These are phyloP conservation scores for Bimastos eiseni DNA, from an alignment of 2,888 invertebrate genomes.

Conservation along the genomic window DNA sequence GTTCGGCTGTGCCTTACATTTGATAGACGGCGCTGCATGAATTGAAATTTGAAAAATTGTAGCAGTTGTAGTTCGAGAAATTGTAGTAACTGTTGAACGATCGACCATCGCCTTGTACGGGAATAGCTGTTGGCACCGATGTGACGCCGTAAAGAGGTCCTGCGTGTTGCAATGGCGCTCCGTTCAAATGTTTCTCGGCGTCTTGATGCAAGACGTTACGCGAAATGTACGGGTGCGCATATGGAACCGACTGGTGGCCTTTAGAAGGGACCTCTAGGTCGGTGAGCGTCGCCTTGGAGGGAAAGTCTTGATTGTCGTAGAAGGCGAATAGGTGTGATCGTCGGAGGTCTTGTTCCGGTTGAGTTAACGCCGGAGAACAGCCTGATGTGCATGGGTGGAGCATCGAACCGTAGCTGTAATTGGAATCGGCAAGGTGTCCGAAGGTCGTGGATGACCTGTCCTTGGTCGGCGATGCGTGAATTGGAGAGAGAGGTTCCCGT, in stretches of 20 bases:
- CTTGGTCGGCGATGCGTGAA: background rate
- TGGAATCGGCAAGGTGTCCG: background rate
- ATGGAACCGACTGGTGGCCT: background rate
- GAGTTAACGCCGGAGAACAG: background rate
- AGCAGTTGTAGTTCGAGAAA: background rate
- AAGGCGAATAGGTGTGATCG: background rate
- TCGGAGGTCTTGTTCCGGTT: background rate
- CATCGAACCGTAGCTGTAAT: slow-evolving; percentile 13
- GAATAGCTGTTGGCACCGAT: slow-evolving; percentile 28
- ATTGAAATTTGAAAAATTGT: background rate
- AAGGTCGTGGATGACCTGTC: background rate
- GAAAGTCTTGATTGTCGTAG: background rate
- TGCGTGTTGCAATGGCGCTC: background rate
- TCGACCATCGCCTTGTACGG: background rate
- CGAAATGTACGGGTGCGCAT: slow-evolving; percentile 1
- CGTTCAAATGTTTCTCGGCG: background rate
- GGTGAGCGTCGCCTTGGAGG: background rate
- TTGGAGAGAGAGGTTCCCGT: background rate
- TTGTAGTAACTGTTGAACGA: slow-evolving; percentile 20
- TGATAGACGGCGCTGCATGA: background rate
- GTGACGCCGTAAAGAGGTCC: slow-evolving; percentile 30
- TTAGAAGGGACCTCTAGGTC: background rate
- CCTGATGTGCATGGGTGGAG: background rate
- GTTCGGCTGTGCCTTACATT: background rate
- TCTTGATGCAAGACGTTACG: background rate